Conservation (phyloP, 2,888 invertebrate species). For the Eupsilia transversa region DNA sequence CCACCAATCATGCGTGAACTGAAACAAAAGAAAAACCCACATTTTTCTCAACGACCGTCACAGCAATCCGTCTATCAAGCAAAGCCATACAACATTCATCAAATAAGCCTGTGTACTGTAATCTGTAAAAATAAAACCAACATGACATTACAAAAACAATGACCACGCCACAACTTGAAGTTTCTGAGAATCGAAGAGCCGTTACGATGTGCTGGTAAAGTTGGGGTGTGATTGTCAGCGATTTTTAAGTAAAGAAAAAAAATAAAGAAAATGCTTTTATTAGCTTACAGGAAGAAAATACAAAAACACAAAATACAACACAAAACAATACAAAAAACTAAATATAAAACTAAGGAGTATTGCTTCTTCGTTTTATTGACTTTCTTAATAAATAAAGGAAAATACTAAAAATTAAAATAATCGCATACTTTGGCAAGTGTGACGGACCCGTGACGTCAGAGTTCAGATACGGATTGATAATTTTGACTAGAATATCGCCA, state of each 20-base stretch:
- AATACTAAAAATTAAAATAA: no score
- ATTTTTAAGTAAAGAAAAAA: not conserved
- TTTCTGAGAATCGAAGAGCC: conserved; percentile 68
- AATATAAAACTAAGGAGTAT: not conserved
- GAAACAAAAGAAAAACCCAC: conserved; percentile 41
- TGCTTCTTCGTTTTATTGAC: not conserved
- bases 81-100: conserved; percentile 43
- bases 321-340: no score
- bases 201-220: conserved; percentile 64
- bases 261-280: no score
- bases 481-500: no score
- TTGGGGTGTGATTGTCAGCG: conserved; percentile 51
- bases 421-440: no score
- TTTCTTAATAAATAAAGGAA: no score
- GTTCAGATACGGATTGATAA: no score
- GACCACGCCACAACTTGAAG: conserved; percentile 65
- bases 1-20: not conserved
- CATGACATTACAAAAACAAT: conserved; percentile 72
- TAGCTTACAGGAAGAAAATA: no score
- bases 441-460: no score
- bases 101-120: conserved; percentile 55
- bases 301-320: no score
- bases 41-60: not conserved
- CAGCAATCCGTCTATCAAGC: conserved; percentile 40
- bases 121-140: conserved; percentile 72